These are phyloP conservation scores for Zoanthus solanderi DNA, from an alignment of 92 coral and sea anemone species.

Conservation along the genomic window DNA sequence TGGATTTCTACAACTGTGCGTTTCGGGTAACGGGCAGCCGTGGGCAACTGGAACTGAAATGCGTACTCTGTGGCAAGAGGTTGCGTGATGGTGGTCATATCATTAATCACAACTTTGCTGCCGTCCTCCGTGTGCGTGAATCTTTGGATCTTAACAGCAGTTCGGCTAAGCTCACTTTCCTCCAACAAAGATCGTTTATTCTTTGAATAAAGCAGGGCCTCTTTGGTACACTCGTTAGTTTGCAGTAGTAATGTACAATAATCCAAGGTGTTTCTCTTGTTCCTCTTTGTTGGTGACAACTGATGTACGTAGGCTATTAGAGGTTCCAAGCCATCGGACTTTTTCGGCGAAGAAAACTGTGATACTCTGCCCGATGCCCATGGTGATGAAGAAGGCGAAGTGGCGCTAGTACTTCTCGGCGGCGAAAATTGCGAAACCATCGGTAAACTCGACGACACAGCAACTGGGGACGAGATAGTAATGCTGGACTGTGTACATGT, in stretches of 20 bases:
- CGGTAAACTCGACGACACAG: constrained; percentile 8
- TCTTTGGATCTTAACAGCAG: constrained; percentile 52
- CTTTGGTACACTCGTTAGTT: constrained; percentile 39
- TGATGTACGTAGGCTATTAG: constrained; percentile 61
- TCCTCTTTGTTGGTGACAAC: constrained; percentile 50
- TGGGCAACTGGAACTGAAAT: constrained; percentile 33
- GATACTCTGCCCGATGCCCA: constrained; percentile 11
- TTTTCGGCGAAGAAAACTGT: constrained; percentile 16
- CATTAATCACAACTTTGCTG: constrained; percentile 43
- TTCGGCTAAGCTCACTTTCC: constrained; percentile 44
- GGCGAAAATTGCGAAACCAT: constrained; percentile 14
- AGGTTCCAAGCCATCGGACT: background rate
- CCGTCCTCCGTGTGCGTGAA: constrained; percentile 41
- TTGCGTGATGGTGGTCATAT: constrained; percentile 42
- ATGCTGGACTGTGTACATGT: constrained; percentile 15
- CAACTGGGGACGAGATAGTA: constrained; percentile 10
- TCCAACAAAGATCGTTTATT: constrained; percentile 47
- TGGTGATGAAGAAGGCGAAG: background rate
- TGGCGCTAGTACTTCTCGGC: constrained; percentile 14
- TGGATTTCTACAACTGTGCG: constrained; percentile 34
- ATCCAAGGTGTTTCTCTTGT: constrained; percentile 55
- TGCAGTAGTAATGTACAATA: constrained; percentile 61
- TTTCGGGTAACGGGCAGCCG: background rate
- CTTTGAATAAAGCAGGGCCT: constrained; percentile 47
- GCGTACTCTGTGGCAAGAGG: constrained; percentile 54